Base-by-base conservation (phyloP, 1,140 invertebrate species). In the Drosophila bipectinata region DNA sequence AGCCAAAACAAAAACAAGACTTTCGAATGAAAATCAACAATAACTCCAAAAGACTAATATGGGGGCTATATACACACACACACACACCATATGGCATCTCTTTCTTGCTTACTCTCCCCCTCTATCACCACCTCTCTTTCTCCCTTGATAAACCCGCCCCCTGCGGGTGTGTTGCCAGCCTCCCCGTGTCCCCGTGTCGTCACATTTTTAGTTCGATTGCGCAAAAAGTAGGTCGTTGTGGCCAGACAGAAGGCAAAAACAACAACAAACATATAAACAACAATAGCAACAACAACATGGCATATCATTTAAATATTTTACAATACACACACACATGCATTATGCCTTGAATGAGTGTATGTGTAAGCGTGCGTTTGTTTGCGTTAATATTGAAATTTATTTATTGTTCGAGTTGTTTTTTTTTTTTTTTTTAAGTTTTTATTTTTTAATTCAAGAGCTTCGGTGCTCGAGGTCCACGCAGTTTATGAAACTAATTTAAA, bases 301-400 rank as follows among this genome's bases (percentile, higher is more conserved):
- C 74, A 82, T 87, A 82, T 78, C 68, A 85, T 85, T 85, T 87
- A 85, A 88, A 85, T 85, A 82, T 68, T 85, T 82, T 78, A 82
- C 78, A 71, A 74, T 63, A 74, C 68, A 59, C 77, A 48, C 58
- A 37, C 10, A n/a, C 7, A 32, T 32, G 14, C 24, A 14, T 21
- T 52, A 18, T 53, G 24, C 34, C 34, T 37, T 28, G 39, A 39
- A 26, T 63, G 15, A 51, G 21, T 18, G 28, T 49, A 21, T 24
- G 15, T 34, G 41, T 51, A 66, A 72, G 57, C 45, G 64, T 76
- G 72, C 64, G 63, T 77, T 84, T 60, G 57, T 54, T 49, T 77
- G 59, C 55, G 37, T 67, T 87, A 61, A 26, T 84, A 84, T 84
- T 87, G 82, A 85, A 82, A 68, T 54, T 76, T 77, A 62, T 81